Conservation (phyloP, 1,140 invertebrate species). For the Drosophila miranda region DNA sequence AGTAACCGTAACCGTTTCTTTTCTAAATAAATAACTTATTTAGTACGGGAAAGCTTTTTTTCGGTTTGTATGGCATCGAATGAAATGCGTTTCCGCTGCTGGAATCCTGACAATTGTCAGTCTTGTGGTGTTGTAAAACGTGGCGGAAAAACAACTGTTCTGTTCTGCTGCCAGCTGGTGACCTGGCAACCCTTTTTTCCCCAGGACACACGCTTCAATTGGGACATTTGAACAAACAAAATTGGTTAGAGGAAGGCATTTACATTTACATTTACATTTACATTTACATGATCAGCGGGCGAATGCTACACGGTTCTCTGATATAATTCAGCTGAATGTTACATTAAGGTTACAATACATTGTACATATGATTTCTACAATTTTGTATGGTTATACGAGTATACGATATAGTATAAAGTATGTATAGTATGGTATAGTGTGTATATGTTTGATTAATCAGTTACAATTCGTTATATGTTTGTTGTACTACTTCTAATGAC, state of each 20-base stretch:
- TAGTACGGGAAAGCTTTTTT: constrained; percentile 31
- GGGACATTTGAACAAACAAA: constrained; percentile 40
- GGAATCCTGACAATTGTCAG: constrained; percentile 29
- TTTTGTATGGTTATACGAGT: too few species aligned
- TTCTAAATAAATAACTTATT: constrained; percentile 76
- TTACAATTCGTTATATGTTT: constrained; percentile 14
- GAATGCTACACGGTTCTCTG: constrained; percentile 17
- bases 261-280: constrained; percentile 16
- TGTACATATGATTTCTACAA: constrained; percentile 14
- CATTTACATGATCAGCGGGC: constrained; percentile 36
- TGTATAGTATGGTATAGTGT: not conserved
- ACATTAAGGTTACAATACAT: constrained; percentile 28
- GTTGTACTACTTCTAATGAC: too few species aligned
- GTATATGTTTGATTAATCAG: constrained; percentile 11
- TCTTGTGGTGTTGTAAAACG: constrained; percentile 39
- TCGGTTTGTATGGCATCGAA: constrained; percentile 32
- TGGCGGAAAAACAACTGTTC: constrained; percentile 45
- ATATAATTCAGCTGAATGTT: constrained; percentile 2
- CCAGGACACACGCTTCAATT: constrained; percentile 35
- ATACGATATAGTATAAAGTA: too few species aligned
- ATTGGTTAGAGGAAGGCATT: constrained; percentile 41
- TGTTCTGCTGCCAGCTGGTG: constrained; percentile 36
- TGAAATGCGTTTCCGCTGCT: constrained; percentile 49
- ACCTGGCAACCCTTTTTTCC: constrained; percentile 24
- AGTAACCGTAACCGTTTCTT: constrained; percentile 40